Conservation (phyloP, 2,888 invertebrate genomes). For the Parasteatoda lunata region DNA sequence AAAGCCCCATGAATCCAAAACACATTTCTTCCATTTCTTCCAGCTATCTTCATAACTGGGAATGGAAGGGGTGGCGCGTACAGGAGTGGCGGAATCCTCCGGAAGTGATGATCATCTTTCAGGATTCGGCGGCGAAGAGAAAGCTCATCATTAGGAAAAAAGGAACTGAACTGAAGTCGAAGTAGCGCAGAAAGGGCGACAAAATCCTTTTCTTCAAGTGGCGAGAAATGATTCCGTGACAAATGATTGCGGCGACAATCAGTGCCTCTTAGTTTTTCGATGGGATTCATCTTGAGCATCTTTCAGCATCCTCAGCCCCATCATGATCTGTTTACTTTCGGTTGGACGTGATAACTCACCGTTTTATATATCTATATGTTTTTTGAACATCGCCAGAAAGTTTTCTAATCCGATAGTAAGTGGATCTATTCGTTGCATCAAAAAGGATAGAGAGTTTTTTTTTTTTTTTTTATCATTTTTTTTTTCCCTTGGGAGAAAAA, state of each 20-base stretch:
- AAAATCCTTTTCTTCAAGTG: constrained; percentile 37
- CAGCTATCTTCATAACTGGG: too few relatives aligned
- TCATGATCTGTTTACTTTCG: constrained; percentile 61
- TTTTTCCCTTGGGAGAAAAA: neutral
- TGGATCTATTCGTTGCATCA: constrained; percentile 46
- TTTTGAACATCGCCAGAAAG: constrained; percentile 25
- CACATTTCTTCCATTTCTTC: too few relatives aligned
- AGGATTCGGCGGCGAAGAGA: constrained; percentile 36
- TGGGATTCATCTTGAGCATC: constrained; percentile 26
- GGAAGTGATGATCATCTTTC: constrained; percentile 67
- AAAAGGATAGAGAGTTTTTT: neutral
- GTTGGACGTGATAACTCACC: constrained; percentile 43
- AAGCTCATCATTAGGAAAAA: constrained; percentile 34
- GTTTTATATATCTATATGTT: neutral
- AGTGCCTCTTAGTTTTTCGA: constrained; percentile 50
- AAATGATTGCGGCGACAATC: constrained; percentile 55
- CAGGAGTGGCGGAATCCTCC: constrained; percentile 12
- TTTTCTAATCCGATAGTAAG: constrained; percentile 57
- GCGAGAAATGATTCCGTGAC: constrained; percentile 34
- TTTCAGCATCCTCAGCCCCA: constrained; percentile 19
- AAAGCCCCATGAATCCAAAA: too few relatives aligned
- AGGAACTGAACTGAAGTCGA: constrained; percentile 22
- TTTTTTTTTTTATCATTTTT: constrained; percentile 14
- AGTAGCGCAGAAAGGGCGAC: constrained; percentile 24
- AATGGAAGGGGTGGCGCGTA: too few relatives aligned